These are phyloP conservation scores for Vulpes vulpes DNA, from an alignment of 2,113 vertebrate species.

Conservation along the genomic window DNA sequence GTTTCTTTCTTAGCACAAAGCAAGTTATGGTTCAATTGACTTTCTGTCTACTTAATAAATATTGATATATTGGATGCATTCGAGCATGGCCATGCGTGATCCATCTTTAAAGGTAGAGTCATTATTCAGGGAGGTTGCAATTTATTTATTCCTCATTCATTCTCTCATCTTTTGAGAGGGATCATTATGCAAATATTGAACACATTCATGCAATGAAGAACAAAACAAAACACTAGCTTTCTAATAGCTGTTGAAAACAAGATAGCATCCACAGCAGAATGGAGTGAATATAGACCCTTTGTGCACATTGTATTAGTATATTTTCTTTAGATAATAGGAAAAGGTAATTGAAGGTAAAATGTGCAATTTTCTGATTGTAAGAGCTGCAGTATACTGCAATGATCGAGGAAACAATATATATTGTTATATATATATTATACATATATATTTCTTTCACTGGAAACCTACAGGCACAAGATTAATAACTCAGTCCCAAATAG, in stretches of 20 bases:
- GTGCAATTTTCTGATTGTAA: constrained; percentile 59
- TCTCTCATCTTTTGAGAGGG: constrained; percentile 79
- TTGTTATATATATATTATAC: neutral
- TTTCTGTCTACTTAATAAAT: constrained; percentile 89
- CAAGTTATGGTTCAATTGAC: constrained; percentile 84
- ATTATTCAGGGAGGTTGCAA: constrained; percentile 80
- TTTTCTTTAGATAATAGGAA: constrained; percentile 64
- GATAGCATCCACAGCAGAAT: constrained; percentile 28
- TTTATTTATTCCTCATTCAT: constrained; percentile 84
- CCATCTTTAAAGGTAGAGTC: constrained; percentile 83
- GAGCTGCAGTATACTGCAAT: neutral
- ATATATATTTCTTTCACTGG: neutral
- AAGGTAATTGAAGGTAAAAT: constrained; percentile 73
- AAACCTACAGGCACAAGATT: neutral
- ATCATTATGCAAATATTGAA: constrained; percentile 81
- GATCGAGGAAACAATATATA: neutral
- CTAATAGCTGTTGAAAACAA: constrained; percentile 63
- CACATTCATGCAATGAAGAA: constrained; percentile 74
- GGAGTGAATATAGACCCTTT: neutral
- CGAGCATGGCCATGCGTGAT: constrained; percentile 80
- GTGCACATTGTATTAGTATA: constrained; percentile 10
- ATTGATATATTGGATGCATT: constrained; percentile 86
- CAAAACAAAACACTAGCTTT: constrained; percentile 41
- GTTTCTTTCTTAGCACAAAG: constrained; percentile 81
- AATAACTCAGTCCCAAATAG: neutral